Conservation (phyloP, 2,113 vertebrate species). For the Rhinopithecus roxellana region DNA sequence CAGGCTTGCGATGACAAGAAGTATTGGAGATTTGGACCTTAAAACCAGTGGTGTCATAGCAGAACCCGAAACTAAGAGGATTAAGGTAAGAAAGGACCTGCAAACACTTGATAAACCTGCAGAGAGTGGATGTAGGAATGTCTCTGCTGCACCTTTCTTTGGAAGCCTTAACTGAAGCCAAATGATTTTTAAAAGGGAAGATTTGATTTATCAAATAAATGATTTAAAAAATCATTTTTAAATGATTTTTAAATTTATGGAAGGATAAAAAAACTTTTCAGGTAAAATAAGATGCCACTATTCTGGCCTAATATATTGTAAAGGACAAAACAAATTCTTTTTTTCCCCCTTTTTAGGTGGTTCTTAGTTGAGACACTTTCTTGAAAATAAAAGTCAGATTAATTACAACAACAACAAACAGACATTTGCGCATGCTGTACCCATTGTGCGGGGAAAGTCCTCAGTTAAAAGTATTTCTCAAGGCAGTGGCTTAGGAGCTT, state of each 20-base stretch:
- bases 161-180: background rate
- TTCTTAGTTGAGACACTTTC: background rate
- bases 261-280: background rate
- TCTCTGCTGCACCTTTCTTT: background rate
- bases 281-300: background rate
- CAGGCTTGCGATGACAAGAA: constrained; percentile 96
- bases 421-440: background rate
- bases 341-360: background rate
- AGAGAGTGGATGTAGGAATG: background rate
- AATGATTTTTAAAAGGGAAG: background rate
- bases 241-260: background rate
- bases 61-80: constrained; percentile 94
- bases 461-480: background rate
- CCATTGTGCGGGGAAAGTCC: background rate
- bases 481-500: background rate
- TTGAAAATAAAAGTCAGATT: background rate
- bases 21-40: constrained; percentile 97
- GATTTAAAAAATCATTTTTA: too few species aligned
- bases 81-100: constrained; percentile 83
- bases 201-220: too few species aligned
- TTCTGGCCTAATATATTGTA: background rate
- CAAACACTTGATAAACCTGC: background rate
- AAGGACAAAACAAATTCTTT: background rate
- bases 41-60: constrained; percentile 94
- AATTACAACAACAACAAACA: background rate